phyloP scores from a whole-genome alignment of 2,113 vertebrate genomes.

The Aptenodytes patagonicus region DNA sequence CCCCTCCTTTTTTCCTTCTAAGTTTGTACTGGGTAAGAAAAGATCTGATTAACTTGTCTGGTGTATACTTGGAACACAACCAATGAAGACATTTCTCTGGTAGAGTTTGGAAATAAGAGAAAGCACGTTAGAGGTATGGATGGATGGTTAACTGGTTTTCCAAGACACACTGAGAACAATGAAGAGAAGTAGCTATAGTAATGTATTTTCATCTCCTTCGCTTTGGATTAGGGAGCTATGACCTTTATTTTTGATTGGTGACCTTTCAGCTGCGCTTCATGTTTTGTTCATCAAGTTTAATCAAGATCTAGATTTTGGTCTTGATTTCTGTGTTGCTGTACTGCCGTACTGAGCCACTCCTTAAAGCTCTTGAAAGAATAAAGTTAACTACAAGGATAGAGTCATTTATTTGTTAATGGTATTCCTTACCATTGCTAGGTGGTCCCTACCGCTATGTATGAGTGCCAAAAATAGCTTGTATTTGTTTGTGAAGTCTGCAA shows the following conservation, averaged over 20 bases:
- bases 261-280: not conserved
- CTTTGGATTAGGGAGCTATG: not conserved
- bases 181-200: not conserved
- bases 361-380: not conserved
- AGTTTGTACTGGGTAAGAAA: not conserved
- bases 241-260: not conserved
- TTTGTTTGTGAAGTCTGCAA: not conserved
- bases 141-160: not conserved
- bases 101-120: not conserved
- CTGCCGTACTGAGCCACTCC: not conserved
- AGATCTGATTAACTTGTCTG: not conserved
- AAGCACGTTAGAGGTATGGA: not conserved
- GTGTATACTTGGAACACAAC: not conserved
- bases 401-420: not conserved
- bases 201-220: not conserved
- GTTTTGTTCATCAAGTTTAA: not conserved
- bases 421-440: not conserved
- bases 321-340: not conserved
- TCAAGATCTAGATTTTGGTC: not conserved
- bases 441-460: not conserved
- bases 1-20: accelerated
- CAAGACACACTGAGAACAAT: not conserved
- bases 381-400: not conserved
- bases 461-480: not conserved
- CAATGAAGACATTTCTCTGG: not conserved